Evolutionary conservation across 2,888 invertebrate species (phyloP), one percentile per base, ranked within the genome.

Genomic region (Nemotelus pantherinus): DNA sequence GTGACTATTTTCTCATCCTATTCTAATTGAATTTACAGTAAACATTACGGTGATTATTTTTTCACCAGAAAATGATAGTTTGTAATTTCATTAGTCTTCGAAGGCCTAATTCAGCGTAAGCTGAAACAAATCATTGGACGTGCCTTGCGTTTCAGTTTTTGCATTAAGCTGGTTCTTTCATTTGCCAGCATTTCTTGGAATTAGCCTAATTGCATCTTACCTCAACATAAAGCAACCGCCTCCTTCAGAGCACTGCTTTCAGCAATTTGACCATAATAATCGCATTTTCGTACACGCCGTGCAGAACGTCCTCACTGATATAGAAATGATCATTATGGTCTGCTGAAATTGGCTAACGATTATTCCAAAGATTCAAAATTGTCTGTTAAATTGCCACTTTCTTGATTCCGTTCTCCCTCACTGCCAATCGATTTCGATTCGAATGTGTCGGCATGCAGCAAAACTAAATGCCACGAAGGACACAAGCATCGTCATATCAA

Each of bases 361-460:
- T 41, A 71, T 71, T 44, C 55, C 55, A 71, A 55, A 71, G 57
- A 55, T 71, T 71, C 57, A 71, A 71, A 71, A 71, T 55, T 53
- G 55, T 6, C 55, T 57, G 71, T 71, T 44, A 71, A 71, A 71
- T 71, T 71, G 43, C 55, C 44, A 41, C 44, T 55, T 55, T 55
- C 47, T 47, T 50, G 48, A 5, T 47, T 7, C 44, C 10, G 4
- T 53, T 25, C 47, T 45, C 44, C 3, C 45, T 41, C 39, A 5
- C 43, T 41, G 63, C 39, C 43, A 43, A 63, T 63, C 43, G 63
- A 9, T 41, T 57, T 57, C 9, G 57, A 9, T 4, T 10, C 25
- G 57, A 10, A 57, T 57, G 57, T 3, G 25, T 4, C 25, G 57
- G 57, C n/a, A 4, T 25, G 10, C 10, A 9, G 3, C 4, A 10